These are phyloP conservation scores for Aphidoletes aphidimyza DNA, from an alignment of 2,888 invertebrate species.

Conservation along the genomic window DNA sequence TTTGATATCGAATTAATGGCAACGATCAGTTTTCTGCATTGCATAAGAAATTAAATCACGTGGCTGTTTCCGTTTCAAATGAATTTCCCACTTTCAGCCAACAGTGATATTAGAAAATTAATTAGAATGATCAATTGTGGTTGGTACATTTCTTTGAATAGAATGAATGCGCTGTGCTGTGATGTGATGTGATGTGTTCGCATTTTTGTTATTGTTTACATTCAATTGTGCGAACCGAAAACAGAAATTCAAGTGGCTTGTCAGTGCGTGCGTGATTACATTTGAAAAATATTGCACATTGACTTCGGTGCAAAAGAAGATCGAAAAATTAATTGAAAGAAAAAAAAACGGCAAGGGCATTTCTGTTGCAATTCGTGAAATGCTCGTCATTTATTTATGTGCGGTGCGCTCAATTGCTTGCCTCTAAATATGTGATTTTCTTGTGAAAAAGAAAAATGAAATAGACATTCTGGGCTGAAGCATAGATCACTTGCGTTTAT, in stretches of 20 bases:
- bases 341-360: conserved; percentile 46
- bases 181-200: no score
- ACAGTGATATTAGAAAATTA: neutral
- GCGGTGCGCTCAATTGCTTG: neutral
- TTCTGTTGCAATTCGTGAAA: conserved; percentile 4
- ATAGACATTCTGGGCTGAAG: neutral
- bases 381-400: conserved; percentile 12
- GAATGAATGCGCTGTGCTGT: conserved; percentile 3
- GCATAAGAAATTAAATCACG: conserved; percentile 21
- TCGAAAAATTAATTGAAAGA: neutral
- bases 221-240: conserved; percentile 44
- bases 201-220: conserved; percentile 42
- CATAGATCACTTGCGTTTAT: conserved; percentile 36
- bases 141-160: neutral
- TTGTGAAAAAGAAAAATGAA: conserved; percentile 14
- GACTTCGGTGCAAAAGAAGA: neutral
- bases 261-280: conserved; percentile 19
- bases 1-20: neutral
- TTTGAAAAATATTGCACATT: conserved; percentile 12
- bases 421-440: neutral
- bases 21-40: neutral
- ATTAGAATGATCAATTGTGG: neutral
- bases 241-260: conserved; percentile 4
- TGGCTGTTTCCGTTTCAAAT: neutral
- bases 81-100: neutral